Evolutionary conservation across 2,797 vertebrate genomes (phyloP), one percentile per base, ranked within the genome.

Genomic region (Acanthurus lineatus): DNA sequence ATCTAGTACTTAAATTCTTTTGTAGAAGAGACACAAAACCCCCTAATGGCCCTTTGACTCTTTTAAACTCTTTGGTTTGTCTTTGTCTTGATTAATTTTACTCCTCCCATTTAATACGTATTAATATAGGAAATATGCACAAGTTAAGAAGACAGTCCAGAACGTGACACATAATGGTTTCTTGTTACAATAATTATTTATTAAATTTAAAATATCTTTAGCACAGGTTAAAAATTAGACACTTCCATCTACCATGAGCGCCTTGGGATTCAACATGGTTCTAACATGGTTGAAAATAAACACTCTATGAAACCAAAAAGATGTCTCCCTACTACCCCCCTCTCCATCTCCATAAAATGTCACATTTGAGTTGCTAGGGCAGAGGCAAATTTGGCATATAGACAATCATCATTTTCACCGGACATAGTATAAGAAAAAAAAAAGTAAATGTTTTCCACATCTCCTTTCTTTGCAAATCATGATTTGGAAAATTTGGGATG

Each of bases 181-280:
- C 90, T 95, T 96, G 93, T 95, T 96, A 95, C 93, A 96, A 95
- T 94, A 92, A 91, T 95, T 96, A 96, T 96, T 96, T 96, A 96
- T 96, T 96, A 96, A 96, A 96, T 95, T 95, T 95, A 95, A 95
- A 95, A 95, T 94, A 95, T 96, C 94, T 96, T 94, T 95, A 95
- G 95, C 93, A 95, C 94, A 95, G 94, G 94, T 95, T 93, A 95
- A 96, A 96, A 96, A 96, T 94, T 92, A 95, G 94, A 94, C 93
- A 96, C 93, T 94, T 94, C 91, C 90, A 89, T 94, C 91, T 94
- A 92, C 92, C 90, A 93, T 94, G 89, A 95, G 92, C 85, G 94
- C 89, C 91, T 94, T 91, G 88, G 89, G 87, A 81, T 91, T 89
- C 77, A 79, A 90, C 87, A 89, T 86, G 88, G 86, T 89, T 92